Percentiles rank a stretch among this genome's conserved stretches.
These are phyloP conservation scores for Lanius collurio DNA, from an alignment of 2,113 vertebrate species.

Conservation along the genomic window DNA sequence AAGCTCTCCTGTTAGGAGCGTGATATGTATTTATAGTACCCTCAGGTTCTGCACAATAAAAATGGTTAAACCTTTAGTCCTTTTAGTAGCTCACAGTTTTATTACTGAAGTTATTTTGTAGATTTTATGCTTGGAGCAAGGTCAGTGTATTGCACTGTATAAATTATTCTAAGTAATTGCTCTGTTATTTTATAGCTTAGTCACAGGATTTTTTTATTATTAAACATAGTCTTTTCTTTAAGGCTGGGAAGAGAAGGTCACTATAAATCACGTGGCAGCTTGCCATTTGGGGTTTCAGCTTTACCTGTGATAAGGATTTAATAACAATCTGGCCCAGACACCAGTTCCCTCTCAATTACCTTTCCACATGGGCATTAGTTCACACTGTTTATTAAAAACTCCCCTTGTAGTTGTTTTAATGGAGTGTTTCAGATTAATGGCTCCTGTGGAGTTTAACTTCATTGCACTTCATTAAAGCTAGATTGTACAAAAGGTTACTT, in stretches of 20 bases:
- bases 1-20: slow-evolving; percentile 60
- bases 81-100: slow-evolving; percentile 80
- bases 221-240: slow-evolving; percentile 78
- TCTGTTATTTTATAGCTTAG: slow-evolving; percentile 82
- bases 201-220: slow-evolving; percentile 80
- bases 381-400: slow-evolving; percentile 87
- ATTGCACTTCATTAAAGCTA: slow-evolving; percentile 84
- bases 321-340: slow-evolving; percentile 79
- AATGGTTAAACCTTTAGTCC: slow-evolving; percentile 77
- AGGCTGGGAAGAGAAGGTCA: slow-evolving; percentile 69
- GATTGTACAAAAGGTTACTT: slow-evolving; percentile 84
- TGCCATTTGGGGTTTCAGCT: slow-evolving; percentile 75
- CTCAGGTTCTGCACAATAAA: slow-evolving; percentile 70
- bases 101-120: slow-evolving; percentile 83
- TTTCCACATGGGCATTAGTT: slow-evolving; percentile 85
- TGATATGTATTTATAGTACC: slow-evolving; percentile 74
- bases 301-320: slow-evolving; percentile 83
- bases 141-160: slow-evolving; percentile 81
- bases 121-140: slow-evolving; percentile 81
- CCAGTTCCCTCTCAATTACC: slow-evolving; percentile 80
- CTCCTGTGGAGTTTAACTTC: slow-evolving; percentile 80
- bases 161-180: slow-evolving; percentile 87
- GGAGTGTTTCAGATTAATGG: slow-evolving; percentile 86
- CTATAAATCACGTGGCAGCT: slow-evolving; percentile 77
- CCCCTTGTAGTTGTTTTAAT: slow-evolving; percentile 82